Evolutionary conservation across 2,113 vertebrate species (phyloP), one percentile per base, ranked within the genome.

Genomic region (Crypturellus undulatus): DNA sequence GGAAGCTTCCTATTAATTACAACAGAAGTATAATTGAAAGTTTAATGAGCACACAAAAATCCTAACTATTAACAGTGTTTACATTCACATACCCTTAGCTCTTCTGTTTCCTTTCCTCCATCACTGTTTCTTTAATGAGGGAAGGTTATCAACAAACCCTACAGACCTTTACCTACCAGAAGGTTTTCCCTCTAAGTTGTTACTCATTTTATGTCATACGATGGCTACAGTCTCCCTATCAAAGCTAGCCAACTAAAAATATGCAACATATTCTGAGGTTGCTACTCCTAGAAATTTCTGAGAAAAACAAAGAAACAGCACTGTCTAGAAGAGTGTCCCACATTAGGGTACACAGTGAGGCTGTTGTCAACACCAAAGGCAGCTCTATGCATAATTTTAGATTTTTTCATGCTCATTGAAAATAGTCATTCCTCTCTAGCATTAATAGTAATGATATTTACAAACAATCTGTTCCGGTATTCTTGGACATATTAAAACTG

Each of bases 391-490:
- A 32, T 52, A 43, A 70, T 64, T 68, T 79, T 43, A 56, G 4
- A 2, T 16, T 54, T 47, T 87, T 47, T 67, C 22, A 30, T 79
- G 9, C 2, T 10, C 12, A 12, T 15, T 79, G 40, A 65, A 85
- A 67, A 72, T 58, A 25, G 8, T 2, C 3, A 10, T 63, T 78
- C 15, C 12, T 47, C 21, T n/a, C 8, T 8, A 60, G 16, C 0
- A 1, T 62, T 70, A 43, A 18, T 9, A 49, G 3, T 22, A 79
- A 58, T 16, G 5, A 47, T 14, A n/a, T 7, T 58, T 14, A n/a
- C 6, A 68, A 65, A 65, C 58, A 12, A 73, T 28, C 16, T 22
- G 7, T 3, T 54, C 25, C 68, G 6, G 2, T 75, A 34, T 79
- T 90, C 26, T 30, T 34, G 11, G 7, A 51, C 12, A 76, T 91